phyloP scores from a whole-genome alignment of 2,113 vertebrate genomes.

The Pelecanus crispus region DNA sequence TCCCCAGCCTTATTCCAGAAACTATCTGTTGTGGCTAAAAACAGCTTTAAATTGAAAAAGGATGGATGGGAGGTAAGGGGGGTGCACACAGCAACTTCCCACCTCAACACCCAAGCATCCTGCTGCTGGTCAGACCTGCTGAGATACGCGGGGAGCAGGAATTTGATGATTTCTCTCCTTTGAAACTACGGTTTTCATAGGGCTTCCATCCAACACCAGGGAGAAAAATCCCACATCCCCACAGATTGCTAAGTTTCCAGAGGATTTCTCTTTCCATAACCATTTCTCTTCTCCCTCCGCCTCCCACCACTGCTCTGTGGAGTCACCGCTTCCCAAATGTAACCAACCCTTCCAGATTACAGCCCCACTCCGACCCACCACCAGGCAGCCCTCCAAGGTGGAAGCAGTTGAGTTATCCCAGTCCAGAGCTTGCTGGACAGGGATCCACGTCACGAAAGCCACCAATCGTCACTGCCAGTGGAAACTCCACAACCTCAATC shows the following conservation, averaged over 20 bases:
- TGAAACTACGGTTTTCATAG: background rate
- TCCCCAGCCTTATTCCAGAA: background rate
- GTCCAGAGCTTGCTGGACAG: background rate
- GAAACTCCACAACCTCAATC: background rate
- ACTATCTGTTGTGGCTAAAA: background rate
- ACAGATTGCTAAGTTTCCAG: background rate
- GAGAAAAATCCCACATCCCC: background rate
- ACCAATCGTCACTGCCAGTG: background rate
- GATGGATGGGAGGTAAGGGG: background rate
- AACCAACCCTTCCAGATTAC: background rate
- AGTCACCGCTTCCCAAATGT: background rate
- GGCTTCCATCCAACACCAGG: background rate
- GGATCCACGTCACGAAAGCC: background rate
- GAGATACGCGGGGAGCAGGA: background rate
- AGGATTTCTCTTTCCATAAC: background rate
- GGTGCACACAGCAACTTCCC: background rate
- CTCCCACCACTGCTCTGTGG: background rate
- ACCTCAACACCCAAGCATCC: background rate
- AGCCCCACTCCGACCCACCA: background rate
- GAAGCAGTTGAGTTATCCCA: background rate
- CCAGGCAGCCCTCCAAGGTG: background rate
- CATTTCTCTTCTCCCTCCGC: background rate
- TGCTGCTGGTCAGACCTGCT: conserved; percentile 7
- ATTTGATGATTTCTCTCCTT: background rate
- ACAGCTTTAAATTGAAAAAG: background rate